Evolutionary conservation across 2,797 vertebrate genomes (phyloP).

Genomic region (Enteromius mattozi): DNA sequence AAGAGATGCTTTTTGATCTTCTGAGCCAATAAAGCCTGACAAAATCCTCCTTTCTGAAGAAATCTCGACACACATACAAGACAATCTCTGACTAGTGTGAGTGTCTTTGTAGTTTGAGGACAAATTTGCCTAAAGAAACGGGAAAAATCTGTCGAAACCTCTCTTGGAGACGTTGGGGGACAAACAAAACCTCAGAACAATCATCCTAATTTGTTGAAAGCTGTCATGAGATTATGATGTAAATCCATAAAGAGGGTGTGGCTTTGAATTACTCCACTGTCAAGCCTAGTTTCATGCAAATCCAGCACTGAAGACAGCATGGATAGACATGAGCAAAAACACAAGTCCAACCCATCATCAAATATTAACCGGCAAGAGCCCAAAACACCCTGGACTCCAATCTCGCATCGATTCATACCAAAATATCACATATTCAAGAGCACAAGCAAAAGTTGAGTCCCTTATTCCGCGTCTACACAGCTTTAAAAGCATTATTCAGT

Average conservation of each 20-base stretch:
- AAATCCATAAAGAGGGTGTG: slow-evolving; percentile 28
- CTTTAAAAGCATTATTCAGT: background rate
- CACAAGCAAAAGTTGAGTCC: background rate
- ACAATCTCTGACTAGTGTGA: background rate
- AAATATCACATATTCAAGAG: background rate
- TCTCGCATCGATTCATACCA: background rate
- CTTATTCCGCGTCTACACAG: background rate
- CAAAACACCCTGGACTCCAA: background rate
- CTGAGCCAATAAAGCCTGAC: background rate
- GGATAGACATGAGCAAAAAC: background rate
- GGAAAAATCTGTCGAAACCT: background rate
- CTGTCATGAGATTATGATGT: background rate
- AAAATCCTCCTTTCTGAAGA: background rate
- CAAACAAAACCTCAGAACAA: background rate
- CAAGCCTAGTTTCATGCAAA: background rate
- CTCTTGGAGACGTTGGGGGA: background rate
- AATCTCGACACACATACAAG: background rate
- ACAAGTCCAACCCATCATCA: background rate
- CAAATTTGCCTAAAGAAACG: background rate
- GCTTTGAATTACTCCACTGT: slow-evolving; percentile 2
- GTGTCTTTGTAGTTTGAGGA: background rate
- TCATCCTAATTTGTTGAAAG: background rate
- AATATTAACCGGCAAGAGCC: background rate
- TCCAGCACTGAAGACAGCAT: background rate
- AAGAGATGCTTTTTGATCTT: background rate